Conservation (phyloP, 1,140 invertebrate genomes). For the Marisa cornuarietis region DNA sequence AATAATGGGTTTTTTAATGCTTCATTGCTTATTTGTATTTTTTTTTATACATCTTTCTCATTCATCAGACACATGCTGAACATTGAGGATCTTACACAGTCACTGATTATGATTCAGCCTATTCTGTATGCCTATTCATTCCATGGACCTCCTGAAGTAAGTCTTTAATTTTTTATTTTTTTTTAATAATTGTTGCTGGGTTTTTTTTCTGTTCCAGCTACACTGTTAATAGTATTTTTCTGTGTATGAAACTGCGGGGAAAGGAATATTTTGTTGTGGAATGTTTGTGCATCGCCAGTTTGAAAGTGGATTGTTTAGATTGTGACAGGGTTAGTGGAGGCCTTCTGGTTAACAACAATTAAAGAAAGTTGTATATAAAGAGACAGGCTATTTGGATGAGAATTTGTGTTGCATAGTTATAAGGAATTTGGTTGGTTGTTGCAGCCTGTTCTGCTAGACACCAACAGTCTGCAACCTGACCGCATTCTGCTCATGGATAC, state of each 20-base stretch:
- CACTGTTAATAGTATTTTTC: not conserved
- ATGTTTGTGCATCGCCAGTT: no score
- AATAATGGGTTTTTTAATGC: not conserved
- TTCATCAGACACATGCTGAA: conserved; percentile 87
- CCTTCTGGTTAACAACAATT: no score
- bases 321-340: no score
- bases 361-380: no score
- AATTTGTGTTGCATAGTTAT: not conserved
- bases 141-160: conserved; percentile 87
- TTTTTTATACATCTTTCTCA: not conserved
- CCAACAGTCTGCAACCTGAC: conserved; percentile 96
- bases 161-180: conserved; percentile 14
- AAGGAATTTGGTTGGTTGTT: conserved; percentile 27
- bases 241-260: no score
- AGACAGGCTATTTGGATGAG: no score
- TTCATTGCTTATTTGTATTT: not conserved
- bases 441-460: conserved; percentile 94
- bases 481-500: conserved; percentile 99
- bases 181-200: not conserved
- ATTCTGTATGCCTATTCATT: conserved; percentile 99
- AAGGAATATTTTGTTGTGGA: no score
- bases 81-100: conserved; percentile 96
- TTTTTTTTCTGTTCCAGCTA: not conserved
- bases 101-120: conserved; percentile 99
- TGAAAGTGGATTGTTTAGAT: no score